Evolutionary conservation across 2,797 vertebrate species (phyloP).

Genomic region (Hirundo rustica): DNA sequence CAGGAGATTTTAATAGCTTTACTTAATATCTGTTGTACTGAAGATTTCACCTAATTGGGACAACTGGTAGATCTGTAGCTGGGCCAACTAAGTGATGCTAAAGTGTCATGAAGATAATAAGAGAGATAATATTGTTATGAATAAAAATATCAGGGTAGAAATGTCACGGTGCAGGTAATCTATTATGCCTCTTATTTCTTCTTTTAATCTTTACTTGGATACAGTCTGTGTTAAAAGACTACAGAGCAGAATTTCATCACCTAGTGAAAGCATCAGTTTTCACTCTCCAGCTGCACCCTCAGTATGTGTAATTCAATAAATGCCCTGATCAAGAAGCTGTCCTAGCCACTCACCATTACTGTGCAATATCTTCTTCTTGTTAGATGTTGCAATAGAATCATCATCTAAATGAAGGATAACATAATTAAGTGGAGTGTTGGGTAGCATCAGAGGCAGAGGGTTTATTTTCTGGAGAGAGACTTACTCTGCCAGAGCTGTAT

Average conservation of each 20-base stretch:
- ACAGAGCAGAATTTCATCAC: slow-evolving; percentile 31
- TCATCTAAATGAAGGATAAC: slow-evolving; percentile 25
- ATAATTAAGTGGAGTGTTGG: slow-evolving; percentile 30
- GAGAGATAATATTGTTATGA: not conserved
- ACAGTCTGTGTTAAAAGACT: not conserved
- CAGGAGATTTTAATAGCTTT: slow-evolving; percentile 2
- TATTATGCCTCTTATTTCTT: not conserved
- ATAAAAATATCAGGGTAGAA: slow-evolving; percentile 5
- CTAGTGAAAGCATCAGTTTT: slow-evolving; percentile 20
- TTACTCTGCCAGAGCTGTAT: not conserved
- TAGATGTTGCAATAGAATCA: slow-evolving; percentile 35
- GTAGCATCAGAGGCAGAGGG: not conserved
- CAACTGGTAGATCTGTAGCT: not conserved
- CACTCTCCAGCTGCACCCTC: not conserved
- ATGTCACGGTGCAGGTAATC: not conserved
- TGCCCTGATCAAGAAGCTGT: slow-evolving; percentile 39
- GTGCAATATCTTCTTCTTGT: slow-evolving; percentile 19
- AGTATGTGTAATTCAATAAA: slow-evolving; percentile 22
- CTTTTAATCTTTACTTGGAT: slow-evolving; percentile 12
- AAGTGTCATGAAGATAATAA: not conserved
- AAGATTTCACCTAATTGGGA: slow-evolving; percentile 8
- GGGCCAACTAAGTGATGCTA: not conserved
- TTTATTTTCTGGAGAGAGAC: slow-evolving; percentile 1
- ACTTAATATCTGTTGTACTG: not conserved
- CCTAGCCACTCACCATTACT: slow-evolving; percentile 9